Conservation (phyloP, 1,140 invertebrate genomes). For the Scaptomyza graminum region DNA sequence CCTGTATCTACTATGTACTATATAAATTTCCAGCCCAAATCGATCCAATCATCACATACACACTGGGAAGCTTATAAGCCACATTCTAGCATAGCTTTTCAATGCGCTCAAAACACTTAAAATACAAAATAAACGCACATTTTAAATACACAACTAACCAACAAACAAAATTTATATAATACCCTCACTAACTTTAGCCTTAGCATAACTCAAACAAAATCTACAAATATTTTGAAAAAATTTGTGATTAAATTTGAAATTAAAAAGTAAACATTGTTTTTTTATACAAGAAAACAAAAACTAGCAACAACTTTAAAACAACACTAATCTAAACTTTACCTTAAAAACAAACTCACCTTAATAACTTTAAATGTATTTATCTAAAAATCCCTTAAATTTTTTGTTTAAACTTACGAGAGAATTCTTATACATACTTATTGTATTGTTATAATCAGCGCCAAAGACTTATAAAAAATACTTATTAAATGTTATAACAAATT, state of each 20-base stretch:
- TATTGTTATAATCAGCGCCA: conserved; percentile 75
- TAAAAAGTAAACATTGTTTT: conserved; percentile 61
- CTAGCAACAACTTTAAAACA: neutral
- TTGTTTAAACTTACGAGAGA: conserved; percentile 53
- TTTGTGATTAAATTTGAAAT: conserved; percentile 79
- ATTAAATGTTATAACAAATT: conserved; percentile 24
- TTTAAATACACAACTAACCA: conserved; percentile 38
- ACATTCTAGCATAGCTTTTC: conserved; percentile 64
- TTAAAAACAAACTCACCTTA: conserved; percentile 50
- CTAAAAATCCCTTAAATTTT: conserved; percentile 58
- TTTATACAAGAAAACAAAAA: conserved; percentile 45
- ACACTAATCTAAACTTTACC: conserved; percentile 36
- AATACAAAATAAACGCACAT: conserved; percentile 37
- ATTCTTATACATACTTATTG: conserved; percentile 44
- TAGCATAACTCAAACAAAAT: conserved; percentile 60
- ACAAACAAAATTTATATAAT: conserved; percentile 39
- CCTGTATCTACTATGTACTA: conserved; percentile 55
- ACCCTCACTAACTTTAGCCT: conserved; percentile 55
- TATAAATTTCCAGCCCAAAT: conserved; percentile 32
- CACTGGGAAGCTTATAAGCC: conserved; percentile 34
- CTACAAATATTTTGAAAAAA: conserved; percentile 66
- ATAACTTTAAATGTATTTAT: conserved; percentile 71
- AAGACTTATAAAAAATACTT: conserved; percentile 64
- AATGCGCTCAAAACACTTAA: conserved; percentile 45
- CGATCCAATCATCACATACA: conserved; percentile 33